These are phyloP conservation scores for Baronia brevicornis DNA, from an alignment of 2,888 invertebrate species.

Conservation along the genomic window DNA sequence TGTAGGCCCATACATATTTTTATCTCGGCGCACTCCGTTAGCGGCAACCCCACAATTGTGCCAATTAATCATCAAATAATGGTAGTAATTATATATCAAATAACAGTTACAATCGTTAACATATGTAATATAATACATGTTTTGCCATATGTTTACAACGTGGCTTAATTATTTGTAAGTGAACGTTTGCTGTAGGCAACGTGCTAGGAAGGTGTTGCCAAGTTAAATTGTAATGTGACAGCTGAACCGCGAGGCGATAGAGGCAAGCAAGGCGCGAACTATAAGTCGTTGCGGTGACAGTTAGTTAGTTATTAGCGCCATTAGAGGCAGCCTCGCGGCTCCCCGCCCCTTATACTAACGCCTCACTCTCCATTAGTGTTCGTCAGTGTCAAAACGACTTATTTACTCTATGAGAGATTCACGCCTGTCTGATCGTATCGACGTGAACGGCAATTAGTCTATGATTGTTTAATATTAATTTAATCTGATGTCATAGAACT, in stretches of 20 bases:
- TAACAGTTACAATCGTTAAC: too few species aligned
- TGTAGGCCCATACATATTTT: too few species aligned
- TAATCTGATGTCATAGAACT: constrained; percentile 3
- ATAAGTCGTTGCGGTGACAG: constrained; percentile 54
- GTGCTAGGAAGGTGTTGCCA: constrained; percentile 28
- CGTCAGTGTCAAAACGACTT: constrained; percentile 60
- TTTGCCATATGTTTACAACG: constrained; percentile 24
- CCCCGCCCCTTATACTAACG: constrained; percentile 32
- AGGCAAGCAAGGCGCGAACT: constrained; percentile 24
- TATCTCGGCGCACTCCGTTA: too few species aligned
- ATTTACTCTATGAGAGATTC: constrained; percentile 55
- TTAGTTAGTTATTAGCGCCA: constrained; percentile 63
- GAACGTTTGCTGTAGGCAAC: constrained; percentile 27
- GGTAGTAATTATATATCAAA: too few species aligned
- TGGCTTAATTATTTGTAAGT: constrained; percentile 41
- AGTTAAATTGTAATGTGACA: constrained; percentile 38
- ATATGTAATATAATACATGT: constrained; percentile 1
- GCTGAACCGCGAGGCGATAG: constrained; percentile 24
- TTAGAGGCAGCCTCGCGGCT: constrained; percentile 47
- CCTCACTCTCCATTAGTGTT: constrained; percentile 53
- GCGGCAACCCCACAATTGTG: too few species aligned
- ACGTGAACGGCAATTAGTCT: constrained; percentile 21
- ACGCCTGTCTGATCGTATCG: constrained; percentile 39
- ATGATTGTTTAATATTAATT: constrained; percentile 9
- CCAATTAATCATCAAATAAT: too few species aligned